phyloP scores from a whole-genome alignment of 2,797 vertebrate genomes.

The Miichthys miiuy region DNA sequence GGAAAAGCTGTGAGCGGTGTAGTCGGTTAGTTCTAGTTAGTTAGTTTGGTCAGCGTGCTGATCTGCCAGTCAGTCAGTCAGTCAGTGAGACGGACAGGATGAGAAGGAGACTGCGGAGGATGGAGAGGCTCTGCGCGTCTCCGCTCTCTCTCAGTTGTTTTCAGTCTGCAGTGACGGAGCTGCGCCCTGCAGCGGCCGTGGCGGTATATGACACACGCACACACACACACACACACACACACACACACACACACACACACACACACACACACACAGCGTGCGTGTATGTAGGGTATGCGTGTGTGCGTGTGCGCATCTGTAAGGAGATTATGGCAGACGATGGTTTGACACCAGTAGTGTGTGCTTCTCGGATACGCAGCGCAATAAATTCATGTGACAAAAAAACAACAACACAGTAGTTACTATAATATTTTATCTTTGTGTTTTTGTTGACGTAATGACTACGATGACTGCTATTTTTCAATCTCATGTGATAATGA shows the following conservation, averaged over 20 bases:
- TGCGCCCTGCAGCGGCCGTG: slow-evolving; percentile 75
- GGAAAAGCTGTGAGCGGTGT: slow-evolving; percentile 37
- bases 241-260: not conserved
- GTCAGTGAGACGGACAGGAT: slow-evolving; percentile 49
- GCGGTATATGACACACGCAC: not conserved
- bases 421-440: not conserved
- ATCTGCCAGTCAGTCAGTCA: slow-evolving; percentile 11
- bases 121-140: slow-evolving; percentile 64
- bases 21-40: not conserved
- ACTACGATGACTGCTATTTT: not conserved
- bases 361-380: not conserved
- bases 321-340: slow-evolving; percentile 29
- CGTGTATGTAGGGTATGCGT: not conserved
- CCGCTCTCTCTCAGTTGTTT: slow-evolving; percentile 39
- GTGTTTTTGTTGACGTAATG: not conserved
- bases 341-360: slow-evolving; percentile 12
- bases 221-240: not conserved
- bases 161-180: slow-evolving; percentile 49
- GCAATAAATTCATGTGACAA: not conserved
- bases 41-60: slow-evolving; percentile 20
- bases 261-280: not conserved
- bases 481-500: not conserved
- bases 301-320: slow-evolving; percentile 3
- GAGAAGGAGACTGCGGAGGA: slow-evolving; percentile 81
- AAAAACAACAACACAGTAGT: not conserved